Percentiles rank a stretch among this genome's conserved stretches.
These are phyloP conservation scores for Plebejus melissa DNA, from an alignment of 2,888 invertebrate genomes.

Conservation along the genomic window DNA sequence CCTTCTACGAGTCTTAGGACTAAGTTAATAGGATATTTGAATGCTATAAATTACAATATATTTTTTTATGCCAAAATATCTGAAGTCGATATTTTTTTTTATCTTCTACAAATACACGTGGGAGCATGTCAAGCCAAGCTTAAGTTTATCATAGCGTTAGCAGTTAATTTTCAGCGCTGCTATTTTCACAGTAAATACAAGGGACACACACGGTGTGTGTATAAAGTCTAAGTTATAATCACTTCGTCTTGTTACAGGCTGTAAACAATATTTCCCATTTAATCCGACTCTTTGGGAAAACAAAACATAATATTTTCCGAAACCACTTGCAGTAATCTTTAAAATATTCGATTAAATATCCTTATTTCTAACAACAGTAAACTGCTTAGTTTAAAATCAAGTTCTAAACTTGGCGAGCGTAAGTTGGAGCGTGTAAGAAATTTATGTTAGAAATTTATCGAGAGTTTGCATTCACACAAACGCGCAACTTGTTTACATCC, in stretches of 20 bases:
- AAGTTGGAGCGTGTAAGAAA: conserved; percentile 27
- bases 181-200: no score
- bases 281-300: background rate
- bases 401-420: conserved; percentile 25
- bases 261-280: no score
- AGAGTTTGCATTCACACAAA: conserved; percentile 30
- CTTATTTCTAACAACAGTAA: conserved; percentile 17
- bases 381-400: conserved; percentile 28
- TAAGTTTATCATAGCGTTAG: no score
- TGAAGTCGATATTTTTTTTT: no score
- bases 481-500: conserved; percentile 33
- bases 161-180: no score
- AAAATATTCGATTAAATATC: conserved; percentile 11
- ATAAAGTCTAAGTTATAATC: no score
- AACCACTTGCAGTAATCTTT: background rate
- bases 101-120: no score
- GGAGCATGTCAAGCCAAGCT: no score
- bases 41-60: no score
- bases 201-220: no score
- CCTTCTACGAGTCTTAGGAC: background rate
- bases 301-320: background rate
- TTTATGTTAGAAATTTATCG: conserved; percentile 28
- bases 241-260: no score
- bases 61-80: no score
- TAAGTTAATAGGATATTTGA: background rate